A percentile compares a stretch with the other conserved stretches of the same genome.
Evolutionary conservation across 2,113 vertebrate genomes (phyloP).

Genomic region (Istiophorus platypterus): DNA sequence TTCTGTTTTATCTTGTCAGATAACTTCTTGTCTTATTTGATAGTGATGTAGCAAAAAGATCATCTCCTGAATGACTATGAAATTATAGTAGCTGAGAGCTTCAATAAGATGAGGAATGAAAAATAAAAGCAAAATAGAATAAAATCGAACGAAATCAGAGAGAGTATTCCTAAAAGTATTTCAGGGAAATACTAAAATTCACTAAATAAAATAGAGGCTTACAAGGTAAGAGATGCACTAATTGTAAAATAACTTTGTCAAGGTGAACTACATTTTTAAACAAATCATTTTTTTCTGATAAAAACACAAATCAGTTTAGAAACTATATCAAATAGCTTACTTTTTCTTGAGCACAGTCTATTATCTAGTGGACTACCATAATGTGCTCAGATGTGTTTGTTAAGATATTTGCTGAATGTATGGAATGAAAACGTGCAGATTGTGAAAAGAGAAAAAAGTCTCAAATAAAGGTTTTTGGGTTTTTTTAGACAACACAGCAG

Average conservation of each 20-base stretch:
- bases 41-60: background rate
- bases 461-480: background rate
- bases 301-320: background rate
- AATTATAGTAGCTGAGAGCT: too few relatives aligned
- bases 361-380: background rate
- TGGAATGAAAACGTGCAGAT: conserved; percentile 18
- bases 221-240: background rate
- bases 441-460: background rate
- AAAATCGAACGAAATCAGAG: too few relatives aligned
- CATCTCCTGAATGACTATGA: background rate
- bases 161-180: background rate
- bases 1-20: background rate
- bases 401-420: conserved; percentile 16
- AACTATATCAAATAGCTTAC: background rate
- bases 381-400: background rate
- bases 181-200: background rate
- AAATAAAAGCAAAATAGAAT: too few relatives aligned
- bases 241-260: background rate
- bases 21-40: background rate
- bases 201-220: background rate
- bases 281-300: background rate
- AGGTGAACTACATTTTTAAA: background rate
- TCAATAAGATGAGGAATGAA: too few relatives aligned
- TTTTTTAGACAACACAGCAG: background rate
- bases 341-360: background rate